Percentiles rank a stretch among this genome's conserved stretches.
Evolutionary conservation across 2,113 vertebrate species (phyloP).

Genomic region (Hiodon tergisus): DNA sequence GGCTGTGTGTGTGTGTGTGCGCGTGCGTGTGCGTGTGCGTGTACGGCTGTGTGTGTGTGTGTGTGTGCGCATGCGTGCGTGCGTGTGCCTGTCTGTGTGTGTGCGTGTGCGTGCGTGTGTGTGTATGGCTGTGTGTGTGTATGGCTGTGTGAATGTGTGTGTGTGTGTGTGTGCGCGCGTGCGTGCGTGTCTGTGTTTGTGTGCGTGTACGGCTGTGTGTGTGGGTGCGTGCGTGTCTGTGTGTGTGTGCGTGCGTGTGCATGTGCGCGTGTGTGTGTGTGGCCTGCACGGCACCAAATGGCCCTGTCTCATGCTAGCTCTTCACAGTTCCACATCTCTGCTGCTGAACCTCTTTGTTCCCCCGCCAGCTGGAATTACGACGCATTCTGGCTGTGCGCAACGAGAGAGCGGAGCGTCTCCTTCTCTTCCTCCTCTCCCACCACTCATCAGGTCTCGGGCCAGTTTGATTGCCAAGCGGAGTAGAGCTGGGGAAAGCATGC

Average conservation of each 20-base stretch:
- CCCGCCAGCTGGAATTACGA: slow-evolving; percentile 8
- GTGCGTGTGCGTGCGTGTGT: no score
- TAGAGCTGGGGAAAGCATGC: slow-evolving; percentile 1
- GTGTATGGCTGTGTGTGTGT: neutral
- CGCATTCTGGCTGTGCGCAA: neutral
- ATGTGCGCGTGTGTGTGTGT: neutral
- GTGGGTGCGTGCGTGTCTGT: no score
- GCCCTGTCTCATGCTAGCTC: neutral
- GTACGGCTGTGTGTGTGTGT: no score
- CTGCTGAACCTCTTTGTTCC: neutral
- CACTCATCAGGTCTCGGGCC: neutral
- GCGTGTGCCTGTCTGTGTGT: no score
- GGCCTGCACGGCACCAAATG: neutral
- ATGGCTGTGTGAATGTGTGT: neutral
- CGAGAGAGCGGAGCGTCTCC: neutral
- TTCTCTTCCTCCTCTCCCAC: neutral
- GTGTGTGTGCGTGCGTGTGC: no score
- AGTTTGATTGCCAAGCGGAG: slow-evolving; percentile 10
- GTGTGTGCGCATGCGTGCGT: no score
- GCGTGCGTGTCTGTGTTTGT: no score
- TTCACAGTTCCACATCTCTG: no score
- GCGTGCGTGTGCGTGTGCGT: no score
- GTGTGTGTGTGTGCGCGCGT: no score
- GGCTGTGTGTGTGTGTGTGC: no score
- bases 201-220: no score